phyloP scores from a whole-genome alignment of 2,888 invertebrate genomes.

The Erebia aethiops region DNA sequence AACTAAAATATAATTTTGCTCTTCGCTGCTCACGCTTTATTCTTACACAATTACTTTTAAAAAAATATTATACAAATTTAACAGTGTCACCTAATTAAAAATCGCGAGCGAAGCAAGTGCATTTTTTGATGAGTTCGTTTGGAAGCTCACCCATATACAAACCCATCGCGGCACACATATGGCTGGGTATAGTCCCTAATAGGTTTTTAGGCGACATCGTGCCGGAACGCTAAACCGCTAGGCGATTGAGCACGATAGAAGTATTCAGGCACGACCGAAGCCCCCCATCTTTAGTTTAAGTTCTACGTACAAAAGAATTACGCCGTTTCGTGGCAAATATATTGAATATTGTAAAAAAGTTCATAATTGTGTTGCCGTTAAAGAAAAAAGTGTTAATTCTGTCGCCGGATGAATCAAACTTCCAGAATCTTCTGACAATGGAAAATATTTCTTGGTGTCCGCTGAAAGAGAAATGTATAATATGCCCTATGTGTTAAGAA shows the following conservation, averaged over 20 bases:
- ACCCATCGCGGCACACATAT: no score
- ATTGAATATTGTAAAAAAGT: slow-evolving; percentile 53
- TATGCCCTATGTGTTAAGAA: slow-evolving; percentile 11
- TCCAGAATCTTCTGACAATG: slow-evolving; percentile 51
- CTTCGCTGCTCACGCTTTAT: no score
- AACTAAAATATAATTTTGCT: no score
- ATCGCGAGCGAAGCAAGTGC: no score
- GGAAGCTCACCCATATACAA: no score
- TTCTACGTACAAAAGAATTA: not conserved
- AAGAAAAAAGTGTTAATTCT: slow-evolving; percentile 48
- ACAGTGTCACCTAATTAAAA: no score
- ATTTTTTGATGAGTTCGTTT: no score
- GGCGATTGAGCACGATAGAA: not conserved
- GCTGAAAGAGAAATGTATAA: slow-evolving; percentile 35
- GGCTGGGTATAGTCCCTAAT: not conserved
- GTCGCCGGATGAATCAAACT: slow-evolving; percentile 39
- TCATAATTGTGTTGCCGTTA: slow-evolving; percentile 49
- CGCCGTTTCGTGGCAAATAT: slow-evolving; percentile 34
- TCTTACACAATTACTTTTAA: no score
- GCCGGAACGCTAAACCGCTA: not conserved
- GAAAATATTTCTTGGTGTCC: slow-evolving; percentile 36
- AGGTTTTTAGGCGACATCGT: not conserved
- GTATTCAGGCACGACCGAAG: not conserved
- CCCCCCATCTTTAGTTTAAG: not conserved
- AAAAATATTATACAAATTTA: no score